Evolutionary conservation across 2,888 invertebrate species (phyloP), one percentile per base, ranked within the genome.

Genomic region (Pycnomerus fuliginosus): DNA sequence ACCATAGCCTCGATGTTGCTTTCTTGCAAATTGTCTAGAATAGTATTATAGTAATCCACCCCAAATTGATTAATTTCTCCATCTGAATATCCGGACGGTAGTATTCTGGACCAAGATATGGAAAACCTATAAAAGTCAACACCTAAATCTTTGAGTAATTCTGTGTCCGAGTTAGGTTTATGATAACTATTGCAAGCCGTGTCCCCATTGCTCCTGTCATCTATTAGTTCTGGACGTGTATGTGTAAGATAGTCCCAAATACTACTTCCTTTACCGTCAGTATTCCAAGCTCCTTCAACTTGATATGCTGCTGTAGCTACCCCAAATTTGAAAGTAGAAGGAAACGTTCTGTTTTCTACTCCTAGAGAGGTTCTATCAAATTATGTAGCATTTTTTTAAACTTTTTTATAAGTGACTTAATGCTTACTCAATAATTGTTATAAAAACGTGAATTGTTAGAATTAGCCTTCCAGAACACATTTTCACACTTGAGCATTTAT

Each of bases 221-320:
- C 69, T 1, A 84, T 73, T 1, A 72, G 58, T 1, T 78, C 74
- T 0, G 78, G 75, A 27, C 74, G 57, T 1, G 29, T 33, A 52
- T 82, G 82, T 0, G 79, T 77, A 56, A 81, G 80, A 3, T 73
- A 74, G 65, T 87, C 86, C 86, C 85, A 85, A n/a, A 83, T 79
- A 55, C 76, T 81, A 54, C 77, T 77, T 2, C 79, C 76, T 70
- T 82, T 82, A 5, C 77, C 82, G 22, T 55, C 53, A 16, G 20
- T 50, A 13, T 55, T 25, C 55, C 55, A 55, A 2, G 41, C 55
- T n/a, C 55, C 55, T 44, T 55, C 55, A 10, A 48, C 31, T 29
- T 55, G 55, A 29, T 53, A 55, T 10, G 55, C 20, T 1, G 53
- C 48, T n/a, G 55, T 52, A 3, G 55, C 48, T 4, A 41, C 45